Evolutionary conservation across 2,888 invertebrate genomes (phyloP).

Genomic region (Didymodactylos carnosus): DNA sequence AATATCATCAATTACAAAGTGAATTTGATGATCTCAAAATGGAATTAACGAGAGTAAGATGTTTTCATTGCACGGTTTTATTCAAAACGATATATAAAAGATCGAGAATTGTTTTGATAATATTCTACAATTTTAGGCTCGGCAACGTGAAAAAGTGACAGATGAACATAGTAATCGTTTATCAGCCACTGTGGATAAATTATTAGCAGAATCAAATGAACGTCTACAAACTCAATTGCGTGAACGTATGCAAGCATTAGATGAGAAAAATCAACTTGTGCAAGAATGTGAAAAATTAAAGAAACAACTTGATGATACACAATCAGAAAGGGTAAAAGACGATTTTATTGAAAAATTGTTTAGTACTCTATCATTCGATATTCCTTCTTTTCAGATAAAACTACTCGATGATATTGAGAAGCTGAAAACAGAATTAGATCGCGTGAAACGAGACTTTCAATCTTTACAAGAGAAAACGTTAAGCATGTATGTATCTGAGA

Average conservation of each 20-base stretch:
- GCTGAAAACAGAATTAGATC: conserved; percentile 24
- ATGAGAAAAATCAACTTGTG: conserved; percentile 85
- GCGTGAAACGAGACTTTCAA: not conserved
- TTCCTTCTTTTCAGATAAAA: conserved; percentile 26
- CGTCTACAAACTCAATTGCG: conserved; percentile 89
- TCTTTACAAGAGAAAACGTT: not conserved
- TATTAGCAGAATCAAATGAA: conserved; percentile 88
- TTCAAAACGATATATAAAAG: no score
- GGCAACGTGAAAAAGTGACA: conserved; percentile 70
- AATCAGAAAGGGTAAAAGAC: conserved; percentile 37
- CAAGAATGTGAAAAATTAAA: conserved; percentile 78
- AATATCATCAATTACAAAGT: conserved; percentile 61
- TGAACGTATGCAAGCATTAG: conserved; percentile 79
- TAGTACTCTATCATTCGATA: no score
- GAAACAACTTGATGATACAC: conserved; percentile 50
- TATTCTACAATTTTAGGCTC: conserved; percentile 23
- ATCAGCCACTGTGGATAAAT: conserved; percentile 86
- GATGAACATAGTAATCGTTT: conserved; percentile 93
- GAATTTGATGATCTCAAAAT: conserved; percentile 82
- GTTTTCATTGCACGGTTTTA: no score
- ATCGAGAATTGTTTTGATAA: no score
- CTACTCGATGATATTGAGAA: conserved; percentile 23
- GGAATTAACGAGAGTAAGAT: conserved; percentile 55
- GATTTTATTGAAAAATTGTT: not conserved
- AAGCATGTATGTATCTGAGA: no score